Evolutionary conservation across 2,797 vertebrate species (phyloP), one percentile per base, ranked within the genome.

Genomic region (Peromyscus attwateri): DNA sequence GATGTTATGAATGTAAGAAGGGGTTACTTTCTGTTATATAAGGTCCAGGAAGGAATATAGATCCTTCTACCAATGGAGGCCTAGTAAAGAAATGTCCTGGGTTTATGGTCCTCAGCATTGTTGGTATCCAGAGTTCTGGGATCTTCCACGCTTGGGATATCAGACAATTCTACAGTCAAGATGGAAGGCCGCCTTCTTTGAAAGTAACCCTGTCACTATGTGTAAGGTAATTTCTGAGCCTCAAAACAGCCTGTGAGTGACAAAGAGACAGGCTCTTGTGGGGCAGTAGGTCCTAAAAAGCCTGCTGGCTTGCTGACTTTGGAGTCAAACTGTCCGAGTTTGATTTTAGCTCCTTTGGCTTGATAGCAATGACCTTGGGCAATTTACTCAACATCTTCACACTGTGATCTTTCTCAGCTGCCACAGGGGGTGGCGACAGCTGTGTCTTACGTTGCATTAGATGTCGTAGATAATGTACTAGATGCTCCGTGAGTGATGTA

Each of bases 191-290:
- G 79, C 19, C 8, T 11, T 29, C 37, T 62, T 81, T 11, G 83
- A 23, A 94, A 31, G 46, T 66, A 55, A 76, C 87, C 21, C 34
- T 89, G 43, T 31, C 3, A 40, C 14, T 21, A 3, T 34, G 21
- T 77, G 19, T 49, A 9, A 52, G 14, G 17, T 87, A 85, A 57
- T 75, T 55, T 82, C 49, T 85, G 68, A 82, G 43, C 23, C 49
- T 87, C 84, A 57, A 77, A 29, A 64, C 73, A 89, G 57, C 37
- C 81, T 87, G 13, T 89, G 31, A 95, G 31, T 55, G n/a, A 70
- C 49, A 82, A 62, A 87, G 37, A 71, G 64, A 43, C 11, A 84
- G 71, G 70, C 19, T 25, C 23, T 94, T 95, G 57, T 3, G 21
- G 40, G 73, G 40, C 31, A n/a, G 31, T 11, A 73, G 31, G 91